phyloP scores from a whole-genome alignment of 2,113 vertebrate genomes.

The Nerophis ophidion region DNA sequence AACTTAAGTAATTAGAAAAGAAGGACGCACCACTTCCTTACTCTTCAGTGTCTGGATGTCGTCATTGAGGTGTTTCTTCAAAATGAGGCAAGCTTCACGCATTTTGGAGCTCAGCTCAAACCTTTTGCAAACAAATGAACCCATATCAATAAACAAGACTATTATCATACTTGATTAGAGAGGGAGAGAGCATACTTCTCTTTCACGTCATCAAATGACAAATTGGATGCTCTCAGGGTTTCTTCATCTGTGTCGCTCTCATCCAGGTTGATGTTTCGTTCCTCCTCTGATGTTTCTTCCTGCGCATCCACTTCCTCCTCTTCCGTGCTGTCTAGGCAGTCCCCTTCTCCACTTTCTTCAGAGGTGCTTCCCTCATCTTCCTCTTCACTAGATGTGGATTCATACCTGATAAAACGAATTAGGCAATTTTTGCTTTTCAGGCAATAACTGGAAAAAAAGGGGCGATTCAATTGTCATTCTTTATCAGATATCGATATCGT shows the following conservation, averaged over 20 bases:
- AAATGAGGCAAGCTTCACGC: slow-evolving; percentile 83
- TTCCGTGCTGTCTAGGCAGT: slow-evolving; percentile 72
- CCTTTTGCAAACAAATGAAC: slow-evolving; percentile 54
- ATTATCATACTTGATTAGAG: too few species aligned
- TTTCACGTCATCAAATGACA: slow-evolving; percentile 64
- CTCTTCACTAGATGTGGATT: slow-evolving; percentile 87
- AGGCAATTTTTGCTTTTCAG: background rate
- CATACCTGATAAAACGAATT: slow-evolving; percentile 75
- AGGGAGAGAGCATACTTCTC: slow-evolving; percentile 75
- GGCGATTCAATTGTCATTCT: background rate
- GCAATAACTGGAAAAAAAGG: too few species aligned
- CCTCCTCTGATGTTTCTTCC: slow-evolving; percentile 78
- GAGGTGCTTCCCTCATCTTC: slow-evolving; percentile 72
- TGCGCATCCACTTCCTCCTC: slow-evolving; percentile 67
- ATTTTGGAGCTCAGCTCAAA: slow-evolving; percentile 88
- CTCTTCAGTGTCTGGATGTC: slow-evolving; percentile 68
- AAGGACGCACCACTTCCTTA: slow-evolving; percentile 82
- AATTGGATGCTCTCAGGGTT: slow-evolving; percentile 20
- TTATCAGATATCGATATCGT: background rate
- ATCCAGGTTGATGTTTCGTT: slow-evolving; percentile 62
- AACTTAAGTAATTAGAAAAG: background rate
- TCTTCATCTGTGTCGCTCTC: slow-evolving; percentile 58
- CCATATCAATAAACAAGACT: too few species aligned
- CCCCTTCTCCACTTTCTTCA: slow-evolving; percentile 65
- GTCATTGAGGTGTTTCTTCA: slow-evolving; percentile 82